Base-by-base conservation (phyloP, 2,888 invertebrate genomes). In the Drosophila nigricruria region DNA sequence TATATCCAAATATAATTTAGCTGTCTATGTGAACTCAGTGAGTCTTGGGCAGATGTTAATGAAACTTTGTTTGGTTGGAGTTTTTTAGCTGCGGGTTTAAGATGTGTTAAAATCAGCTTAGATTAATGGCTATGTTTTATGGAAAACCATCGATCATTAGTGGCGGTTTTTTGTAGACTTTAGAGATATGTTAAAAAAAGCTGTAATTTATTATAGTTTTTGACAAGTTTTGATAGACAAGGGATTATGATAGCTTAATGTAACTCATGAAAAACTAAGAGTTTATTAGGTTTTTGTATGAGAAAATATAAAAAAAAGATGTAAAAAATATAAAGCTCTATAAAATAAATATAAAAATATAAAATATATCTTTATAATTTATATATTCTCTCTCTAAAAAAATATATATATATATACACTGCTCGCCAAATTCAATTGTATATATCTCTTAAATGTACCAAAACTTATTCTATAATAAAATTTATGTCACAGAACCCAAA, bases 91-190 rank as follows among this genome's bases (percentile, higher is more conserved):
- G 10, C n/a, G n/a, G 47, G n/a, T 47, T n/a, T 30, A 3, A 49
- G 3, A 32, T 18, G 18, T 18, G 18, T 49, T 6, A 53, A 53
- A 25, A 53, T 53, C 34, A 36, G 25, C 49, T 49, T 49, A 32
- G 32, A 32, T 32, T 30, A 32, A 49, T 32, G 14, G 49, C 49
- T 20, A 5, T 12, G 18, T 6, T n/a, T 1, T 30, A 30, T 5
- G 30, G 18, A 12, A 49, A 30, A 18, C 30, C 47, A 49, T 49
- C 18, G 20, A 49, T 49, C 30, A 49, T 20, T 32, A 32, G 20
- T 32, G 30, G 18, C 1, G 6, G 6, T 18, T 10, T 30, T 27
- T 47, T 16, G 0, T 27, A 1, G 2, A 18, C 3, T 49, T 49
- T 49, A 6, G 8, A 18, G 12, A 18, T 30, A 30, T 30, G 6